phyloP scores from a whole-genome alignment of 2,797 vertebrate species.

The Rhynchotus rufescens region DNA sequence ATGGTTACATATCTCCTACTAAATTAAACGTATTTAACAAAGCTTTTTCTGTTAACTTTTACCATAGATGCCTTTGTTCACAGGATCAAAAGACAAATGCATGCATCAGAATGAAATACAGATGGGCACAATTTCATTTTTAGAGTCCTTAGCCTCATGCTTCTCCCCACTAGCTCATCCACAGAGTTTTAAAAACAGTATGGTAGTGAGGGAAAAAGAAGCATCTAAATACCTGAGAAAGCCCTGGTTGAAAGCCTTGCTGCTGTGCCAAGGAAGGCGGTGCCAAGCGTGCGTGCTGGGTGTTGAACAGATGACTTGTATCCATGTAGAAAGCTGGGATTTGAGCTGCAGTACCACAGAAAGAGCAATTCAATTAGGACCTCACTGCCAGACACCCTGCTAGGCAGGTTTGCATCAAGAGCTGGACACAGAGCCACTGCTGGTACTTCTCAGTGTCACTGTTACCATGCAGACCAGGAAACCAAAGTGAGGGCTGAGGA shows the following conservation, averaged over 20 bases:
- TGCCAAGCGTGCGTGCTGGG: conserved; percentile 94
- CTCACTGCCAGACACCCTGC: not conserved
- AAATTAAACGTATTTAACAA: not conserved
- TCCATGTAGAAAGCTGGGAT: conserved; percentile 99
- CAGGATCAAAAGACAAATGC: not conserved
- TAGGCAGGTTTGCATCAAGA: not conserved
- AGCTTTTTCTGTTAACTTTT: not conserved
- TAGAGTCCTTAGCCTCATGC: not conserved
- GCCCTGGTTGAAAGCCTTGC: conserved; percentile 94
- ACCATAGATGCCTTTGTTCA: not conserved
- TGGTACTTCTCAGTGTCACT: not conserved
- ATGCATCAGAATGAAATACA: not conserved
- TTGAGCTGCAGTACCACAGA: conserved; percentile 88
- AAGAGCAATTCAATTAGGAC: conserved; percentile 49
- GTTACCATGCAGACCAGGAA: not conserved
- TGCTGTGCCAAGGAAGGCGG: conserved; percentile 95
- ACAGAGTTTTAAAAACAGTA: not conserved
- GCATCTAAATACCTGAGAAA: conserved; percentile 90
- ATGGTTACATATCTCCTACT: not conserved
- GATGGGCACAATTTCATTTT: not conserved
- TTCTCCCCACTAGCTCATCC: not conserved
- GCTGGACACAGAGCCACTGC: not conserved
- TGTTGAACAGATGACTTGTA: conserved; percentile 94
- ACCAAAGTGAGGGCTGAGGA: not conserved
- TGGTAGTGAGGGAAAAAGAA: not conserved